A percentile compares a stretch with the other conserved stretches of the same genome.
Evolutionary conservation across 2,888 invertebrate species (phyloP).

Genomic region (Osedax fenrisi): DNA sequence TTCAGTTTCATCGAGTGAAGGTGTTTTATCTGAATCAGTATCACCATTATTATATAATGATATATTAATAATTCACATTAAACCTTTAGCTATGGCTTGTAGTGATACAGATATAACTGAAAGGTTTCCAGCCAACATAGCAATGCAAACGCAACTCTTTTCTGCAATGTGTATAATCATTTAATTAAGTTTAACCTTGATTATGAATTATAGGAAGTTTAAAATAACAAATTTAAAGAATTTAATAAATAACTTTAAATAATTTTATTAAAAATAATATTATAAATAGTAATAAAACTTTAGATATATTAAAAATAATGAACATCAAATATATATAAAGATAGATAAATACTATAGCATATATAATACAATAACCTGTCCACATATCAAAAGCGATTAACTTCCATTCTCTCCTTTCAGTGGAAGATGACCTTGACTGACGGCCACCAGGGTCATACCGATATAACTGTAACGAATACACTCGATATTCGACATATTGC

Average conservation of each 20-base stretch:
- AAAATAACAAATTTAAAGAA: too few relatives aligned
- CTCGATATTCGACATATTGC: too few relatives aligned
- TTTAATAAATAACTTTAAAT: too few relatives aligned
- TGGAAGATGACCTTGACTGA: not conserved
- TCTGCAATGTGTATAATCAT: too few relatives aligned
- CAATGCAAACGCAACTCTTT: conserved; percentile 54
- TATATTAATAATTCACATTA: not conserved
- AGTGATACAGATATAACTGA: conserved; percentile 55
- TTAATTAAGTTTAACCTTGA: too few relatives aligned
- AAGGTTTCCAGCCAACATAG: conserved; percentile 58
- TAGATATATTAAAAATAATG: too few relatives aligned
- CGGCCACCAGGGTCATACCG: not conserved
- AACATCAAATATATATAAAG: too few relatives aligned
- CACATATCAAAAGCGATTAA: conserved; percentile 6
- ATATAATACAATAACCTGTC: too few relatives aligned
- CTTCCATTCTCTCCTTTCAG: not conserved
- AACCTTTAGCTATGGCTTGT: conserved; percentile 23
- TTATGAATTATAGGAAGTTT: too few relatives aligned
- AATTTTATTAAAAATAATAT: too few relatives aligned
- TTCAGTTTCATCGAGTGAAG: not conserved
- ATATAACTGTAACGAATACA: not conserved
- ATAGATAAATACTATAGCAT: too few relatives aligned
- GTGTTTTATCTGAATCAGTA: not conserved
- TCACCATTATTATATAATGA: not conserved
- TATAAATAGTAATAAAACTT: too few relatives aligned